Percentiles rank a stretch among this genome's conserved stretches.
These are phyloP conservation scores for Dinomys branickii DNA, from an alignment of 2,113 vertebrate genomes.

Conservation along the genomic window DNA sequence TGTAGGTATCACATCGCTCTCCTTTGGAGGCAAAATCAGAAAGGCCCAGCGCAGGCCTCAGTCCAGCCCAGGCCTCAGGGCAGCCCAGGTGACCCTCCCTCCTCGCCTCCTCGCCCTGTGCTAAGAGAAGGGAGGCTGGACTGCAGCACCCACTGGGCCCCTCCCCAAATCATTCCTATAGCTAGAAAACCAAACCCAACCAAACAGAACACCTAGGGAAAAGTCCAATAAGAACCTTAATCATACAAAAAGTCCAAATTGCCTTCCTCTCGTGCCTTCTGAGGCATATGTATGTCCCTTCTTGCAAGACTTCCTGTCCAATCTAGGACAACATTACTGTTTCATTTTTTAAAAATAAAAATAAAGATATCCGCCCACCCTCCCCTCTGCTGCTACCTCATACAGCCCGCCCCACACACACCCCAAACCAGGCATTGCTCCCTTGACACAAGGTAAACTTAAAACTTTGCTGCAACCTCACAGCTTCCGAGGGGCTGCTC, in stretches of 20 bases:
- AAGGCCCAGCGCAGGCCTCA: slow-evolving; percentile 54
- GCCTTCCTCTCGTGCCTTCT: slow-evolving; percentile 40
- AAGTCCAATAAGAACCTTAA: slow-evolving; percentile 69
- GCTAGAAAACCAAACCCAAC: slow-evolving; percentile 56
- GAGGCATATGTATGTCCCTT: slow-evolving; percentile 57
- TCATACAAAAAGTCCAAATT: slow-evolving; percentile 53
- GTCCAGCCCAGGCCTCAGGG: slow-evolving; percentile 39
- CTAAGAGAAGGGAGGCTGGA: slow-evolving; percentile 50
- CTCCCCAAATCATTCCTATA: slow-evolving; percentile 63
- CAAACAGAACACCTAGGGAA: background rate
- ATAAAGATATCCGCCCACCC: slow-evolving; percentile 78
- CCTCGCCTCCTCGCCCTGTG: background rate
- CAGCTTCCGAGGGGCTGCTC: slow-evolving; percentile 52
- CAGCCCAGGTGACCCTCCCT: slow-evolving; percentile 14
- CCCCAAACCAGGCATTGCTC: slow-evolving; percentile 82
- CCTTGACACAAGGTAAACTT: slow-evolving; percentile 92
- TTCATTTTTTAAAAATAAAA: slow-evolving; percentile 85
- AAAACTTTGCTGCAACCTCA: slow-evolving; percentile 71
- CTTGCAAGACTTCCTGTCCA: slow-evolving; percentile 73
- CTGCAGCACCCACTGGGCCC: background rate
- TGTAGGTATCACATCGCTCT: slow-evolving; percentile 71
- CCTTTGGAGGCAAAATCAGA: slow-evolving; percentile 87
- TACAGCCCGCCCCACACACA: slow-evolving; percentile 44
- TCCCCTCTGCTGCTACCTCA: slow-evolving; percentile 42
- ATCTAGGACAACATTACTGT: slow-evolving; percentile 78